Evolutionary conservation across 2,797 vertebrate genomes (phyloP).

Genomic region (Poeciliopsis turneri): DNA sequence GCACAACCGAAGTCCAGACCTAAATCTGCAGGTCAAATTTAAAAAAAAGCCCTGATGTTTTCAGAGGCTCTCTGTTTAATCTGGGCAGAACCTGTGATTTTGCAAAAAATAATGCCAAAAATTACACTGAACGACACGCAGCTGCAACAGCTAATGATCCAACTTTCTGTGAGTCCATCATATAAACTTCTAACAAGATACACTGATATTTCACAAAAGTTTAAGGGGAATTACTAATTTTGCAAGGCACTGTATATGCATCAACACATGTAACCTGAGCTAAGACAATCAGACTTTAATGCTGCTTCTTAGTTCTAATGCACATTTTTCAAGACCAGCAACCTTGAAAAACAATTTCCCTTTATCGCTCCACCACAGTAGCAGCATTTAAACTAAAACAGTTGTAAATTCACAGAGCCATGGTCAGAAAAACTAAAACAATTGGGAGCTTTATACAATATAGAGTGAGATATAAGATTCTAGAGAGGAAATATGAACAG

Average conservation of each 20-base stretch:
- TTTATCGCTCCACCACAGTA: slow-evolving; percentile 26
- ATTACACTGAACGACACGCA: background rate
- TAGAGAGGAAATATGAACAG: slow-evolving; percentile 28
- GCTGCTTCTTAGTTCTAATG: slow-evolving; percentile 61
- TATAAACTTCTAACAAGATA: background rate
- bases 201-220: background rate
- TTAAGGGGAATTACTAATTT: background rate
- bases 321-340: slow-evolving; percentile 57
- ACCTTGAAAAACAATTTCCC: slow-evolving; percentile 13
- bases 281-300: slow-evolving; percentile 19
- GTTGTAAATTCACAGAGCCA: slow-evolving; percentile 42
- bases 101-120: background rate
- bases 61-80: background rate
- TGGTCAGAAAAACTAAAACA: slow-evolving; percentile 39
- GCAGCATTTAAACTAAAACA: slow-evolving; percentile 62
- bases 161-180: background rate
- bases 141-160: background rate
- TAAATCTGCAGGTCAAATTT: background rate
- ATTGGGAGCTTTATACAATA: slow-evolving; percentile 38
- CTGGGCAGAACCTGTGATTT: background rate
- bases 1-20: background rate
- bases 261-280: slow-evolving; percentile 15
- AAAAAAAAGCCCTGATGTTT: background rate
- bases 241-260: slow-evolving; percentile 12
- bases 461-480: slow-evolving; percentile 33